Conservation (phyloP, 2,113 vertebrate species). For the Cephalopholis sonnerati region DNA sequence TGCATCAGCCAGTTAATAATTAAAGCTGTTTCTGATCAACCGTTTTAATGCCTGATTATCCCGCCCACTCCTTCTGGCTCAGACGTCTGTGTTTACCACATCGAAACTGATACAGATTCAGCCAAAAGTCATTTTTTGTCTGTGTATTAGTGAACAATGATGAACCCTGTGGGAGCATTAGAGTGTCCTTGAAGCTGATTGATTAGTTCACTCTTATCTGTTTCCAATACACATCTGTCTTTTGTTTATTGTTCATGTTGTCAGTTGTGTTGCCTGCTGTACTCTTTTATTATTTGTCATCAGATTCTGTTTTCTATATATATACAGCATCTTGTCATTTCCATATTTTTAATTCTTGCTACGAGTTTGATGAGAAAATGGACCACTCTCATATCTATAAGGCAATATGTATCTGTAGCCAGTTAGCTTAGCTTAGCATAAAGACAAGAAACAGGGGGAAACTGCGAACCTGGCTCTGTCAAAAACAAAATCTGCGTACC, state of each 20-base stretch:
- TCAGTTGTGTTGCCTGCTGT: neutral
- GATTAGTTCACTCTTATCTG: neutral
- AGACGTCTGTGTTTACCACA: conserved; percentile 11
- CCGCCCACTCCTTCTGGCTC: conserved; percentile 29
- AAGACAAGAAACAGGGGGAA: too few species aligned
- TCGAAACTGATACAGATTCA: neutral
- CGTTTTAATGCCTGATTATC: conserved; percentile 19
- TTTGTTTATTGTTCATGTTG: neutral
- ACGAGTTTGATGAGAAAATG: neutral
- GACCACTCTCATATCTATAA: neutral
- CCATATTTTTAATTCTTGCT: too few species aligned
- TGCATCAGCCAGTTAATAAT: conserved; percentile 46
- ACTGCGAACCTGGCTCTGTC: too few species aligned
- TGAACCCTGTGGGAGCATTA: neutral
- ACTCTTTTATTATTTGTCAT: neutral
- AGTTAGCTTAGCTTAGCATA: neutral
- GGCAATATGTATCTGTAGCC: neutral
- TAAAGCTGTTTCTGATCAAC: conserved; percentile 47
- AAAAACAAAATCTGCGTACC: neutral
- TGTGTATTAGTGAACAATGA: neutral
- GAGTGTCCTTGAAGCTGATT: neutral
- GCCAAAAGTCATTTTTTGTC: neutral
- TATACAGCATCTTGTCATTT: neutral
- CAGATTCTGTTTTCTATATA: neutral
- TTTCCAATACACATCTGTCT: neutral